Evolutionary conservation across 1,140 invertebrate genomes (phyloP), one percentile per base, ranked within the genome.

Genomic region (Coelopa frigida): DNA sequence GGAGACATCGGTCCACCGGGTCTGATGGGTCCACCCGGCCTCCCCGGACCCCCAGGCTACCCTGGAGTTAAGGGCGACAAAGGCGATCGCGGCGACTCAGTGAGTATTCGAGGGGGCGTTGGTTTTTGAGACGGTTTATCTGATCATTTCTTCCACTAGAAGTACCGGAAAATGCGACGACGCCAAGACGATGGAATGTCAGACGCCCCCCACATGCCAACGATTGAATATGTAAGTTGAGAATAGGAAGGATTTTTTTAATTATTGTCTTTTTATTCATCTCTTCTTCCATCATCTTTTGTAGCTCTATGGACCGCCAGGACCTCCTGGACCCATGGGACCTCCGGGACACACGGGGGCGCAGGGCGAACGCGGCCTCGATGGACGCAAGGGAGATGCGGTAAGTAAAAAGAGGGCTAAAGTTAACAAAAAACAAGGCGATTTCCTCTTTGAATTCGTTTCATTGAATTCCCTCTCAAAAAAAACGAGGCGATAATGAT

Each of bases 71-170:
- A 87, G 66, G 89, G 89, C 21, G 88, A 91, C 51, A 93, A 92
- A 68, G 90, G 90, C 26, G 89, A 93, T 58, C 89, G 90, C 69
- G 89, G 89, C 33, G 89, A 93, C 78, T 89, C 89, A 78, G 89
- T 92, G 74, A 84, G 82, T 79, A 50, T 40, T 40, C 31, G 14
- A 23, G n/a, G 32, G 15, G 14, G n/a, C n/a, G 27, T 45, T n/a
- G n/a, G n/a, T n/a, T n/a, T n/a, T n/a, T 12, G 17, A 44, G 17
- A 23, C 18, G 20, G n/a, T 24, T 36, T 44, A n/a, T 35, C 20
- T 44, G 43, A 29, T n/a, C 15, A 45, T 24, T 10, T 22, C 15
- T 37, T 38, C 10, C 49, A 50, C 56, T 80, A 90, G 83, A 88
- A 90, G 82, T 89, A 89, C 78, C 87, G 89, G 77, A 92, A 92